Evolutionary conservation across 2,797 vertebrate species (phyloP).

Genomic region (Garrulus glandarius): DNA sequence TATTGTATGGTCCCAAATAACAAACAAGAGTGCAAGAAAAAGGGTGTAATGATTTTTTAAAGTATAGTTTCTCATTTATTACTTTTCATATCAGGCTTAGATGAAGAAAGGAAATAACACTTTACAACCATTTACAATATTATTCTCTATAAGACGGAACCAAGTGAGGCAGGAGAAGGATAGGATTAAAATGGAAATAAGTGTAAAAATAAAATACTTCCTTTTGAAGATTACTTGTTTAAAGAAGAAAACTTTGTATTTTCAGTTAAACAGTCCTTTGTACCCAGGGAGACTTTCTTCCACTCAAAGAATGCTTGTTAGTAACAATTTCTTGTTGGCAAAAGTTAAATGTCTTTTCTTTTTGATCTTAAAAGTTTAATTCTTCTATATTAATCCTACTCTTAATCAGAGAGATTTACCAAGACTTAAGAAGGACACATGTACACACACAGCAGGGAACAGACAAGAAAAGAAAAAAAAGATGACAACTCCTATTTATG

Average conservation of each 20-base stretch:
- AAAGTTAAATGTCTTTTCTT: slow-evolving; percentile 35
- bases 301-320: slow-evolving; percentile 19
- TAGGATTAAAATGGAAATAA: slow-evolving; percentile 19
- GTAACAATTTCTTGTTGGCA: slow-evolving; percentile 39
- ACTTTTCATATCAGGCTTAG: background rate
- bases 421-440: slow-evolving; percentile 41
- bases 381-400: slow-evolving; percentile 50
- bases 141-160: background rate
- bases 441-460: slow-evolving; percentile 9
- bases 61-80: background rate
- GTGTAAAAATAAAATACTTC: slow-evolving; percentile 7
- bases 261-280: slow-evolving; percentile 12
- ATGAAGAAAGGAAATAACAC: background rate
- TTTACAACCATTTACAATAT: background rate
- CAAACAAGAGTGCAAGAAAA: background rate
- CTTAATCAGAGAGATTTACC: slow-evolving; percentile 53
- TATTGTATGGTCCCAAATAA: background rate
- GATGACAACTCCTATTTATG: background rate
- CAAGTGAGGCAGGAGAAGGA: background rate
- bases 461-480: background rate
- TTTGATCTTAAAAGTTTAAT: slow-evolving; percentile 58
- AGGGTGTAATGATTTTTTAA: background rate
- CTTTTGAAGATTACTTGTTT: slow-evolving; percentile 13
- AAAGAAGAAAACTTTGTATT: background rate
- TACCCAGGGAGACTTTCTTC: slow-evolving; percentile 17